Percentiles rank a stretch among this genome's conserved stretches.
Evolutionary conservation across 1,140 invertebrate species (phyloP).

Genomic region (Anagrus nilaparvatae): DNA sequence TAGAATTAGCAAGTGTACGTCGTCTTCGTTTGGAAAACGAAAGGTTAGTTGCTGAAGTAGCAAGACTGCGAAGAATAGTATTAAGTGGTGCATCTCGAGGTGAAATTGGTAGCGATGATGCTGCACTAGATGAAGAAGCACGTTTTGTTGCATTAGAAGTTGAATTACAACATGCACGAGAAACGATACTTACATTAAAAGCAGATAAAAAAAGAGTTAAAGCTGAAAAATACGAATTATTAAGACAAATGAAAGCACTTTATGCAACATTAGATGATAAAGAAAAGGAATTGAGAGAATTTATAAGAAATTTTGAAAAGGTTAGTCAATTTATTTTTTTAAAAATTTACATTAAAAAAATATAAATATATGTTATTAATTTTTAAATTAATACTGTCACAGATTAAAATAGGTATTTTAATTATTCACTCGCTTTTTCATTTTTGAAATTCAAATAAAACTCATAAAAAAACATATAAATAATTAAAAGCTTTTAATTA

Average conservation of each 20-base stretch:
- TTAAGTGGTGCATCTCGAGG: constrained; percentile 50
- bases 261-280: constrained; percentile 90
- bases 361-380: no score
- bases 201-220: constrained; percentile 83
- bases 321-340: constrained; percentile 41
- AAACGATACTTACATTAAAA: constrained; percentile 60
- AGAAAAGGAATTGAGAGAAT: constrained; percentile 84
- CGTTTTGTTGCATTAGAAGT: constrained; percentile 47
- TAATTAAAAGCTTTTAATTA: no score
- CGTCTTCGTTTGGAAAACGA: constrained; percentile 57
- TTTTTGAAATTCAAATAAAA: no score
- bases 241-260: constrained; percentile 91
- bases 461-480: no score
- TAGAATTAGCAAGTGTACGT: constrained; percentile 39
- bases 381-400: no score
- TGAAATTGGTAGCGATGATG: constrained; percentile 43
- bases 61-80: constrained; percentile 47
- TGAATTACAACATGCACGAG: constrained; percentile 49
- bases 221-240: constrained; percentile 85
- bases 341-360: constrained; percentile 32
- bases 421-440: no score
- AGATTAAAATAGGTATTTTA: no score
- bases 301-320: constrained; percentile 90
- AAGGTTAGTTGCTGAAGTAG: constrained; percentile 54
- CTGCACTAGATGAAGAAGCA: constrained; percentile 44